Evolutionary conservation across 1,140 invertebrate species (phyloP).

Genomic region (Archivesica marissinica): DNA sequence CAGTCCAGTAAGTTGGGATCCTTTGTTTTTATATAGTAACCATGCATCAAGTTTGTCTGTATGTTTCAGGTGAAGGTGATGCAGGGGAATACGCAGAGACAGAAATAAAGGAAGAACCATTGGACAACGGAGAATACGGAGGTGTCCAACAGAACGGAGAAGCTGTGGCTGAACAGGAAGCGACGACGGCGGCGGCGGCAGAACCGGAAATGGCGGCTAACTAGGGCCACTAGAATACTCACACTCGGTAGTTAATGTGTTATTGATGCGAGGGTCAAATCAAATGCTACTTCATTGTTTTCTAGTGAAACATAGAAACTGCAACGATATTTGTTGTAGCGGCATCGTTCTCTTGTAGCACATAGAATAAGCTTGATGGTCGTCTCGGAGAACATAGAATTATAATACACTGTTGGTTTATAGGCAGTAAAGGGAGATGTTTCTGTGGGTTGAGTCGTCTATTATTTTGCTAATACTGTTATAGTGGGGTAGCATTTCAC

Average conservation of each 20-base stretch:
- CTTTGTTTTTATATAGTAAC: neutral
- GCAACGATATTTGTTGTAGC: no score
- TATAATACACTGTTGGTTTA: conserved; percentile 4
- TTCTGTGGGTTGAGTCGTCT: no score
- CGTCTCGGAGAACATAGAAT: no score
- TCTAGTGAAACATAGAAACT: no score
- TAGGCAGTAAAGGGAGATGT: neutral
- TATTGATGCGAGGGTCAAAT: neutral
- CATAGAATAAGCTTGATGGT: no score
- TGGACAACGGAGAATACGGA: conserved; percentile 7
- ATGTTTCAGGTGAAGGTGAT: neutral
- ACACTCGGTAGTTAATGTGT: neutral
- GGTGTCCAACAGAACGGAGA: neutral
- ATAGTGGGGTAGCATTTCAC: no score
- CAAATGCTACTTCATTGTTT: no score
- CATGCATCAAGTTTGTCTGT: neutral
- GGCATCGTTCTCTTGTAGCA: no score
- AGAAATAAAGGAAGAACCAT: conserved; percentile 37
- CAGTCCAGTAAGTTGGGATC: neutral
- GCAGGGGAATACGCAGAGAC: neutral
- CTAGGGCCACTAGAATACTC: conserved; percentile 15
- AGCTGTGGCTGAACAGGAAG: conserved; percentile 28
- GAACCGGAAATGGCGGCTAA: conserved; percentile 23
- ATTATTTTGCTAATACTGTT: no score
- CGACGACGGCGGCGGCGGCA: conserved; percentile 14